Evolutionary conservation across 2,797 vertebrate genomes (phyloP), one percentile per base, ranked within the genome.

Genomic region (Anguilla obscura): DNA sequence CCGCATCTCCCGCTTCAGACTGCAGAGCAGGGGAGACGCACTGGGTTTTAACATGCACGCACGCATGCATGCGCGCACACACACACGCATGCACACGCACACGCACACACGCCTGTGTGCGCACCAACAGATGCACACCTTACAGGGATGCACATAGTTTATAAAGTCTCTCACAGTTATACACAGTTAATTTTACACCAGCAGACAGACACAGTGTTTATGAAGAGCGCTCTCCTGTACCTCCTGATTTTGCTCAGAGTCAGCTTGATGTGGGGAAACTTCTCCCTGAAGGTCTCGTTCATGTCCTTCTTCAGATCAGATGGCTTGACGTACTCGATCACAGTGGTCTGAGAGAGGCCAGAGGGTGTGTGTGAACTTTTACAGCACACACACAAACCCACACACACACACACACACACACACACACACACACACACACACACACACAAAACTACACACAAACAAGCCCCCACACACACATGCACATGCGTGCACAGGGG

Each of bases 301-400:
- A 99, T 99, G 94, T 98, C 97, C 92, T 99, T 99, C 94, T 99
- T 99, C 95, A 99, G 95, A 93, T 99, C 99, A 0, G 97, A 97
- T 0, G 99, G 99, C 91, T 99, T 99, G 91, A 99, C 98, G 0
- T 99, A 99, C 92, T 99, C 99, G 8, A 99, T 98, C 18, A 99
- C 95, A 0, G 99, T 99, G n/a, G 98, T 99, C 99, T 99, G 94
- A 85, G 93, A 92, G 71, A 89, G 27, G 56, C n/a, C 16, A 86
- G 40, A 66, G 60, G 50, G 5, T 80, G 18, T 76, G 80, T 58
- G 40, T 52, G 10, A 76, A 54, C 27, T 86, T 48, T 48, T 14
- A 71, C 27, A 85, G 40, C 14, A 1, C 2, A 24, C 1, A 66
- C 63, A n/a, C 21, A 66, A 7, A 4, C 58, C 4, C 63, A 66